These are phyloP conservation scores for Leptura quadrifasciata DNA, from an alignment of 2,888 invertebrate species.

Conservation along the genomic window DNA sequence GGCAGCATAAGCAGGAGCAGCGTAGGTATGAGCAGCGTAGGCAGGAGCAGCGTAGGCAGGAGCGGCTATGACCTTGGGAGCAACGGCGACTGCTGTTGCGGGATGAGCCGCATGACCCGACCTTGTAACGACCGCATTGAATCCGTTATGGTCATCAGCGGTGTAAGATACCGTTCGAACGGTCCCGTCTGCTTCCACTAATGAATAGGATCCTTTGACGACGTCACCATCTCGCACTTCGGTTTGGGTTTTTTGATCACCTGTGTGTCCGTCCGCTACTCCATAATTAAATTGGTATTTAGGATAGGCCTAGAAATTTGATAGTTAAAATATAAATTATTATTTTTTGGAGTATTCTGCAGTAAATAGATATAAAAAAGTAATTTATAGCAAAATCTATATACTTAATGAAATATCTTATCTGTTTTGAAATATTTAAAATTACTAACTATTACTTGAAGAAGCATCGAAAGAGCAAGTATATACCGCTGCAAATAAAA, in stretches of 20 bases:
- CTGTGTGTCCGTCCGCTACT: conserved; percentile 77
- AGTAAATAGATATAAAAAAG: too few species aligned
- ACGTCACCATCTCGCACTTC: conserved; percentile 77
- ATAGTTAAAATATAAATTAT: too few species aligned
- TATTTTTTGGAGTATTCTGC: too few species aligned
- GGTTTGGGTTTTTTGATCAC: conserved; percentile 77
- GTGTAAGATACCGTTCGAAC: conserved; percentile 77
- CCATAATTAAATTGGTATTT: conserved; percentile 79
- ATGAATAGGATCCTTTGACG: conserved; percentile 77
- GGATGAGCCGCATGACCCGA: conserved; percentile 79
- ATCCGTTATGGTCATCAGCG: conserved; percentile 78
- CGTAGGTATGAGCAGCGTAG: conserved; percentile 55
- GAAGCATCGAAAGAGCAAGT: too few species aligned
- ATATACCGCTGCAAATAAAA: too few species aligned
- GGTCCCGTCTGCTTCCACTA: conserved; percentile 77
- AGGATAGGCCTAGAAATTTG: conserved; percentile 73
- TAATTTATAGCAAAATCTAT: too few species aligned
- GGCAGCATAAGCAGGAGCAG: conserved; percentile 49
- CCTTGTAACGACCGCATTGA: conserved; percentile 70
- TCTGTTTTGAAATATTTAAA: too few species aligned
- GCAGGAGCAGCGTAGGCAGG: conserved; percentile 55
- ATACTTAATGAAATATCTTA: too few species aligned
- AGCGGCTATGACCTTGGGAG: conserved; percentile 67
- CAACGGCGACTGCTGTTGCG: conserved; percentile 64
- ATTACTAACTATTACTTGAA: too few species aligned